Evolutionary conservation across 2,797 vertebrate genomes (phyloP), one percentile per base, ranked within the genome.

Genomic region (Rhinoraja longicauda): DNA sequence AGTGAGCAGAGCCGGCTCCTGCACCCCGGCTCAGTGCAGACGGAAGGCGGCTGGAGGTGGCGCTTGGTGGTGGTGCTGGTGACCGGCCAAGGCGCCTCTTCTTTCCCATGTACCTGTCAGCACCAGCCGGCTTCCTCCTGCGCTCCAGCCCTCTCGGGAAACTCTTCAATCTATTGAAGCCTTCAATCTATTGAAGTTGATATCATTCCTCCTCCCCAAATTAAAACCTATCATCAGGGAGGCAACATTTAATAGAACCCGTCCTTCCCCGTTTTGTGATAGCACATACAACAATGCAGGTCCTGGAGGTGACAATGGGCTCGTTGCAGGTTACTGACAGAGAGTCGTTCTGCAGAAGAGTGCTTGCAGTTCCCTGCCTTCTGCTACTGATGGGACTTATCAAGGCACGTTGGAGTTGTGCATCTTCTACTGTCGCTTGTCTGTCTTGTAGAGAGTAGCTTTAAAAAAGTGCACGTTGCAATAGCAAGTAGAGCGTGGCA

Each of bases 71-170:
- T 84, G 84, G 57, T 62, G n/a, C 36, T 12, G 75, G 75, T 45
- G 79, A 78, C 29, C 9, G 76, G 76, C 76, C 32, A 39, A 32
- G 77, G 77, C 9, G n/a, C 21, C 76, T 82, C 21, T 29, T 32
- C 64, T 67, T 91, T 24, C 90, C 70, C 39, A 91, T 91, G 90
- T 91, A 91, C 90, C 90, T 91, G 90, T 91, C 36, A 91, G 21
- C 39, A 8, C 67, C 39, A 73, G 1, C 64, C 90, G 36, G 70
- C 36, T 72, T 12, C 67, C 90, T 91, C 19, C 6, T 36, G n/a
- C 62, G 15, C 32, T 67, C 62, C 62, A 67, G 84, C 59, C 59
- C n/a, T 15, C 72, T 67, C 67, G 26, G 67, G 8, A 73, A 73
- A 73, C 90, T 53, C 84, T 67, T 88, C n/a, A 88, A 88, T 88